These are phyloP conservation scores for Xylota sylvarum DNA, from an alignment of 2,888 invertebrate genomes.

Conservation along the genomic window DNA sequence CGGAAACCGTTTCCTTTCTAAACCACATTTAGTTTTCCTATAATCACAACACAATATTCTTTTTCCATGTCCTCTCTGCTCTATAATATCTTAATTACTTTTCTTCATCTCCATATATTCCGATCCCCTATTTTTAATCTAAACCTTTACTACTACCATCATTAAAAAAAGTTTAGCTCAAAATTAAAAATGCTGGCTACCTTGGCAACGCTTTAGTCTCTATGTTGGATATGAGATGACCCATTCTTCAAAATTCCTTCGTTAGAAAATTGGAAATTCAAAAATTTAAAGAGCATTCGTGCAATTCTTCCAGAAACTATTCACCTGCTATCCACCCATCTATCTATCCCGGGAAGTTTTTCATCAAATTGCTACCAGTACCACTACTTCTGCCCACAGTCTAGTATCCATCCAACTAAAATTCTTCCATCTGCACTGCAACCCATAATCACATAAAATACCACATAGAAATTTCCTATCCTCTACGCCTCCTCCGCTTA, in stretches of 20 bases:
- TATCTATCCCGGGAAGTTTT: conserved; percentile 51
- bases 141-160: conserved; percentile 15
- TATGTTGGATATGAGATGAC: conserved; percentile 15
- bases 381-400: conserved; percentile 17
- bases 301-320: conserved; percentile 53
- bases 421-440: conserved; percentile 49
- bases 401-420: conserved; percentile 70
- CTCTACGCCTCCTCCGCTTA: neutral
- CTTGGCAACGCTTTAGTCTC: conserved; percentile 1
- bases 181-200: conserved; percentile 57
- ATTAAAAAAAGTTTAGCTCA: conserved; percentile 5
- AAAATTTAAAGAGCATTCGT: conserved; percentile 55
- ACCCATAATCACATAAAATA: conserved; percentile 75
- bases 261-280: conserved; percentile 53
- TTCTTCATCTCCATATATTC: neutral
- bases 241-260: conserved; percentile 57
- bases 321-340: conserved; percentile 35
- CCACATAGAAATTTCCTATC: conserved; percentile 57
- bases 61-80: neutral
- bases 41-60: neutral
- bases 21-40: neutral
- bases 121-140: conserved; percentile 36
- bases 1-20: too few relatives aligned
- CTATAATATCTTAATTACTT: conserved; percentile 23
- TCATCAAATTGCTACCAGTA: conserved; percentile 65